Conservation (phyloP, 2,888 invertebrate species). For the Cremastobaeus sp. region DNA sequence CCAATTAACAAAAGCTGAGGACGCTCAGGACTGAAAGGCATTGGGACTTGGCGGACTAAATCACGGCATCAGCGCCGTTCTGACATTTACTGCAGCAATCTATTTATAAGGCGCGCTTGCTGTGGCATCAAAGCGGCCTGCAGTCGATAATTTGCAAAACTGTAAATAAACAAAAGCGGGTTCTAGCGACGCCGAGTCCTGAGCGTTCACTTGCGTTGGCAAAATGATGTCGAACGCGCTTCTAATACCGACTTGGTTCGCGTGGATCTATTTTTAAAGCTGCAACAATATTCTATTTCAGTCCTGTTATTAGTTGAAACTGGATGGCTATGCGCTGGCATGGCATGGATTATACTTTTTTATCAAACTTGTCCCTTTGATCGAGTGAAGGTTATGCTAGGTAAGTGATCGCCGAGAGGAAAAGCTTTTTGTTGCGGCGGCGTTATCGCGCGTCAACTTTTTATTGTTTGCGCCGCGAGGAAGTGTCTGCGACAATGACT, state of each 20-base stretch:
- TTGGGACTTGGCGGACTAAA: too few species aligned
- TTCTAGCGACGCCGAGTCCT: too few species aligned
- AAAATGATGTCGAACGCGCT: conserved; percentile 4
- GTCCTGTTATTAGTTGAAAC: conserved; percentile 87
- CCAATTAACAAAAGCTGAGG: too few species aligned
- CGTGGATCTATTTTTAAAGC: conserved; percentile 40
- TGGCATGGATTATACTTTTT: conserved; percentile 85
- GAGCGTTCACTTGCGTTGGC: conserved; percentile 2
- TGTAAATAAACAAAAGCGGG: conserved; percentile 13
- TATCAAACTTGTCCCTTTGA: conserved; percentile 84
- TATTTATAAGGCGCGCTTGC: not conserved
- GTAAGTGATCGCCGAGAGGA: conserved; percentile 79
- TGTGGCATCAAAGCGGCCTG: too few species aligned
- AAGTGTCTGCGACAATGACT: too few species aligned
- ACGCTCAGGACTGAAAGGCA: too few species aligned
- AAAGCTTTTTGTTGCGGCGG: conserved; percentile 11
- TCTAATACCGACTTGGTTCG: conserved; percentile 15
- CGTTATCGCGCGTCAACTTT: conserved; percentile 14
- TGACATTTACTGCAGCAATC: not conserved
- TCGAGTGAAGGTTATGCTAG: conserved; percentile 85
- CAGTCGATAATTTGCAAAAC: not conserved
- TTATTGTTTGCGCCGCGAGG: too few species aligned
- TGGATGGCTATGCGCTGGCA: conserved; percentile 86
- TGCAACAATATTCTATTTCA: conserved; percentile 76
- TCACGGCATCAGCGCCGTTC: too few species aligned